phyloP scores from a whole-genome alignment of 2,113 vertebrate species.

The Caretta caretta region DNA sequence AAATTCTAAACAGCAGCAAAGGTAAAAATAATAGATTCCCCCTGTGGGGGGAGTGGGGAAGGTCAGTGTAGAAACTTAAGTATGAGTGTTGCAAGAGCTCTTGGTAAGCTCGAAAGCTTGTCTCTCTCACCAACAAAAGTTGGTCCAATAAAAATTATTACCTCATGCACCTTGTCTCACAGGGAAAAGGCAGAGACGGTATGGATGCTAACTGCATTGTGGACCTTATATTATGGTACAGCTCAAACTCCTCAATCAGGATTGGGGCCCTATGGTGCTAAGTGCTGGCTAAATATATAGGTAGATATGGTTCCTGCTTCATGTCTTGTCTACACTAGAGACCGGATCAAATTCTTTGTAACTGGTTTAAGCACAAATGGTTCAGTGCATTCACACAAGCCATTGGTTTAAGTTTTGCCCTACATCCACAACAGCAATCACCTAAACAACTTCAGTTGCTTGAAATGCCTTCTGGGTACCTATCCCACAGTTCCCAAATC shows the following conservation, averaged over 20 bases:
- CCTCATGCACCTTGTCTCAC: not conserved
- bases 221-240: not conserved
- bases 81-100: too few species aligned
- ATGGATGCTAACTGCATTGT: not conserved
- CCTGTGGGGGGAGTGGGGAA: too few species aligned
- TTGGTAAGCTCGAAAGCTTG: too few species aligned
- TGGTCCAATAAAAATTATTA: too few species aligned
- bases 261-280: not conserved
- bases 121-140: too few species aligned
- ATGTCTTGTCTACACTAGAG: not conserved
- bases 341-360: not conserved
- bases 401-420: not conserved
- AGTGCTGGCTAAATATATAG: not conserved
- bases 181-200: not conserved
- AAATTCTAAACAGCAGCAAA: not conserved
- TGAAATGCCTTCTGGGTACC: not conserved
- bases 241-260: not conserved
- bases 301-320: not conserved
- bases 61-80: too few species aligned
- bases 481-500: not conserved
- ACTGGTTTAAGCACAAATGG: not conserved
- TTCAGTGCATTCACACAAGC: not conserved
- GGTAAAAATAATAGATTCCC: not conserved
- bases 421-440: not conserved
- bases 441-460: not conserved